Evolutionary conservation across 2,888 invertebrate genomes (phyloP), one percentile per base, ranked within the genome.

Genomic region (Cephus sareptanus): DNA sequence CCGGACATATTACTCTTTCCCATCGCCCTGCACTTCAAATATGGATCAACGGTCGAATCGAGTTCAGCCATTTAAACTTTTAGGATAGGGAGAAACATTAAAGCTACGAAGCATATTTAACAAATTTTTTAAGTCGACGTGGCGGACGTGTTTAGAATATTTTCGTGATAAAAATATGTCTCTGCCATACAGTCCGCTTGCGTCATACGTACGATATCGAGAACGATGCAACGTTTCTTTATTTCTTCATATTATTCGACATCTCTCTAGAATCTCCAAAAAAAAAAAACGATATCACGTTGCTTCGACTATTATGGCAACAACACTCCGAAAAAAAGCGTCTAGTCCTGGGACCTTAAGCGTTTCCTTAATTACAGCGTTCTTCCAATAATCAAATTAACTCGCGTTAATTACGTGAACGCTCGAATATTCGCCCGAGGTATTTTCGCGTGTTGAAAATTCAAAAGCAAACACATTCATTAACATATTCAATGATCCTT

Each of bases 381-480:
- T 81, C 75, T 70, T 75, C 80, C 78, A 75, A 79, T 31, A 73
- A 79, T 79, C 78, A 83, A 86, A 89, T 88, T 90, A 90, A 87
- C 85, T 82, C 78, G 31, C 80, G 84, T 86, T 87, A 87, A 89
- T 85, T 79, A 81, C 81, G 87, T 85, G 86, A 87, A 89, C 85
- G 86, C 87, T 78, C 37, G 34, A 74, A 30, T 15, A 13, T 23
- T 35, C 40, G 69, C 30, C 31, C 68, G 56, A 75, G 37, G 30
- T 15, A 30, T 34, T 33, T 34, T 74, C 74, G 74, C 37, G 71
- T 33, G 23, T 23, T 23, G 9, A 56, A 23, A 56, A 56, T 56
- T 56, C 56, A 56, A 56, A 56, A 23, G 23, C 23, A 15, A 23
- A 56, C 56, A 23, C 9, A 56, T 23, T 56, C 23, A 23, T 56